Evolutionary conservation across 2,113 vertebrate genomes (phyloP).

Genomic region (Apteryx owenii): DNA sequence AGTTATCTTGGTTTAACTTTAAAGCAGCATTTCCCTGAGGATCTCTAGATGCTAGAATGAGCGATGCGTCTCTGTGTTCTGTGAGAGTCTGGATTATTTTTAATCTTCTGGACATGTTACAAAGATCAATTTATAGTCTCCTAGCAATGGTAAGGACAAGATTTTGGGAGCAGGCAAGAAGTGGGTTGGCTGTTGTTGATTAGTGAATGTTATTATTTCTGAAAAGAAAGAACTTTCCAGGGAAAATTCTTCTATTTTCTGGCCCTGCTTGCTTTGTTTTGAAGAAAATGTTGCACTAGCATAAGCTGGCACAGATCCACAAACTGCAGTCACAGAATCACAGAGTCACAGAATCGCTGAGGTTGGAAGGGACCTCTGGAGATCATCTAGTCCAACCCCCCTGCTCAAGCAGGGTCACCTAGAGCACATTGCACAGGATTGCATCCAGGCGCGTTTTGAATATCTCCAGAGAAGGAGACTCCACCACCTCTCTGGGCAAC

Average conservation of each 20-base stretch:
- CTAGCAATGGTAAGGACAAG: background rate
- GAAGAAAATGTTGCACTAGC: background rate
- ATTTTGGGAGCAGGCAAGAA: background rate
- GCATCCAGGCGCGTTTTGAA: too few species aligned
- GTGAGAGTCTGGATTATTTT: conserved; percentile 46
- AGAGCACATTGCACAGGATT: too few species aligned
- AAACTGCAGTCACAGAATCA: background rate
- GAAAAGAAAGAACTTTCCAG: background rate
- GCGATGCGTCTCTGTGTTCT: background rate
- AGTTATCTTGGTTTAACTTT: conserved; percentile 38
- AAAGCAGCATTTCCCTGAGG: conserved; percentile 30
- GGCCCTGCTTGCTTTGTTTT: background rate
- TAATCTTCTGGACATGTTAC: conserved; percentile 50
- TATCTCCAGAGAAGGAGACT: too few species aligned
- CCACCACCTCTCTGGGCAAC: too few species aligned
- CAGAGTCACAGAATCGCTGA: too few species aligned
- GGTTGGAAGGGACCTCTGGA: too few species aligned
- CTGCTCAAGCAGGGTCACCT: too few species aligned
- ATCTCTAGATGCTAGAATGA: background rate
- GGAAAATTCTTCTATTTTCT: background rate
- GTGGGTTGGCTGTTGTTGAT: background rate
- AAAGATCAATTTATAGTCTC: conserved; percentile 52
- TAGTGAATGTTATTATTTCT: background rate
- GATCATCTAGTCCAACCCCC: too few species aligned
- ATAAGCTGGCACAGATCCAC: background rate